These are phyloP conservation scores for Pundamilia nyererei DNA, from an alignment of 2,113 vertebrate species.

Conservation along the genomic window DNA sequence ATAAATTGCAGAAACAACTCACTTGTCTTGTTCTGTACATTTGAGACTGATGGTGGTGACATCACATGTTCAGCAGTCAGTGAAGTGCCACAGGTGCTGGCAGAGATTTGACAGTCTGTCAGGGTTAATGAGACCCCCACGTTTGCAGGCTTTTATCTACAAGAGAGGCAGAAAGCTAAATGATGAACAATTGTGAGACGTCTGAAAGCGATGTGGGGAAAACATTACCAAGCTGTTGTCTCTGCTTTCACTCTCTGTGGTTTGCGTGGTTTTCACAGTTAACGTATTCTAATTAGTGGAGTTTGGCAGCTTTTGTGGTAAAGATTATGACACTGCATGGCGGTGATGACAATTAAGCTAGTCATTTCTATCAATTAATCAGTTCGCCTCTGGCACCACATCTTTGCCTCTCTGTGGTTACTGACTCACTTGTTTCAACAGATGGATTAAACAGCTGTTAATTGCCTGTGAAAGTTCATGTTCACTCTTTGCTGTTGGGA, in stretches of 20 bases:
- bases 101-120: neutral
- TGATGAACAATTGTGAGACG: neutral
- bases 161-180: neutral
- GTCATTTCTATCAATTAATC: neutral
- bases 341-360: neutral
- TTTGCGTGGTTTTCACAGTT: neutral
- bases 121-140: neutral
- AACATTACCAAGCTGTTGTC: neutral
- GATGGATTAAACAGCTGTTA: neutral
- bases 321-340: neutral
- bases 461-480: neutral
- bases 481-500: neutral
- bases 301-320: neutral
- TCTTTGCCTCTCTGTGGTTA: neutral
- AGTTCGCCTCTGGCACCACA: neutral
- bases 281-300: neutral
- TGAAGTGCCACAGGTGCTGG: neutral
- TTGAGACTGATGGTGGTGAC: neutral
- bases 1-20: neutral
- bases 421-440: neutral
- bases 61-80: neutral
- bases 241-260: neutral
- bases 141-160: neutral
- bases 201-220: neutral
- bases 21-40: neutral